Base-by-base conservation (phyloP, 2,888 invertebrate genomes). In the Trichopria drosophilae region DNA sequence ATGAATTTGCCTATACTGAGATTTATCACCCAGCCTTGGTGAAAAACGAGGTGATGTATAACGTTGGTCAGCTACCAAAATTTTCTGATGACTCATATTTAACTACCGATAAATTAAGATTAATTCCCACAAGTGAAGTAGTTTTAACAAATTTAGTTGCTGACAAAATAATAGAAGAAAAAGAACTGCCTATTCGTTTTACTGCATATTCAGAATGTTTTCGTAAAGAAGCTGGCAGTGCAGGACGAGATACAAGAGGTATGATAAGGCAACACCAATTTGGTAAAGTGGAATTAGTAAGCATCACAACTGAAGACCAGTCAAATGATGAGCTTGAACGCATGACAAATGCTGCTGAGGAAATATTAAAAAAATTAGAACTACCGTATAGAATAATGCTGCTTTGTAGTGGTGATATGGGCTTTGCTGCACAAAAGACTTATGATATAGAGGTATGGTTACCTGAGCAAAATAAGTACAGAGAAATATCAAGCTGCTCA, bases 391-490 rank as follows among this genome's bases (percentile, higher is more conserved):
- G 51, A 29, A 42, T 46, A 22, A 51, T 51, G 36, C 16, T 46
- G 23, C 46, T 51, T 9, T 51, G 51, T 46, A 20, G 22, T 26
- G 35, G 29, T 26, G 51, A 51, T 51, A 51, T 51, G 41, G 51
- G 51, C 26, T 51, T 51, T 51, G 22, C 46, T 41, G 40, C 51
- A 41, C 28, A 40, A 29, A 51, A 35, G 41, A 51, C 51, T n/a
- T 51, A 51, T 46, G 51, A 51, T 32, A 26, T 51, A 41, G 51
- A 51, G 41, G 45, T 51, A 35, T 51, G 51, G 43, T 16, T 51
- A 18, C 51, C 51, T 29, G 45, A 18, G 15, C 45, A 51, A 22
- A 35, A 41, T 28, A 29, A 15, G 16, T 46, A 51, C 46, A 32
- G 51, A 19, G 51, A 51, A 19, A 46, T 51, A 28, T 51, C 51